Evolutionary conservation across 2,888 invertebrate species (phyloP), one percentile per base, ranked within the genome.

Genomic region (Pelosia muscerda): DNA sequence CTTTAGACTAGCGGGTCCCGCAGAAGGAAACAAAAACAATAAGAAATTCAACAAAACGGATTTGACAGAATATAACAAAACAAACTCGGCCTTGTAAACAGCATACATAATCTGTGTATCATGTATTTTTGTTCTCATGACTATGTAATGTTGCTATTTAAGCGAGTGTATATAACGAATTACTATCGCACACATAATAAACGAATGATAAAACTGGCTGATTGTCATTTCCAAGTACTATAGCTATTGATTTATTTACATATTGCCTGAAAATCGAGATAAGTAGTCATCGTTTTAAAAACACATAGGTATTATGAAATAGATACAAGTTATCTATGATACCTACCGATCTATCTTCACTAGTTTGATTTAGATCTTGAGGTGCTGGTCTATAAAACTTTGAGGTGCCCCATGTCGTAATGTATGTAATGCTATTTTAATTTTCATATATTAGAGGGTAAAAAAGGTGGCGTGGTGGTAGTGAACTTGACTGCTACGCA

Each of bases 141-240:
- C n/a, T n/a, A 49, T 49, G 49, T n/a, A n/a, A n/a, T n/a, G n/a
- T n/a, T n/a, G n/a, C 19, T 49, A 49, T 49, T 38, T 19, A 15
- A 42, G 42, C 19, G 26, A 56, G 54, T 66, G 38, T 25, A 49
- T 4, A 56, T 56, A 61, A 56, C 55, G 15, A 38, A 3, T 49
- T 60, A 55, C 31, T 70, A 66, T 70, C 70, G 38, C 68, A 59
- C n/a, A 69, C 64, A 31, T 59, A 79, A 75, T 81, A 71, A 75
- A 70, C 54, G 57, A n/a, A 26, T 69, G 77, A 81, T 77, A 77
- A 73, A 73, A 75, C 68, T 62, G 74, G 63, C 28, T 61, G 54
- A 71, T 76, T 31, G 42, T 38, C 38, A 42, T 19, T 19, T 19
- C 19, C 4, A 42, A 19, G 19, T 34, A 22, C 6, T 34, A 13